Evolutionary conservation across 1,140 invertebrate genomes (phyloP).

Genomic region (Xylocopa sonorina): DNA sequence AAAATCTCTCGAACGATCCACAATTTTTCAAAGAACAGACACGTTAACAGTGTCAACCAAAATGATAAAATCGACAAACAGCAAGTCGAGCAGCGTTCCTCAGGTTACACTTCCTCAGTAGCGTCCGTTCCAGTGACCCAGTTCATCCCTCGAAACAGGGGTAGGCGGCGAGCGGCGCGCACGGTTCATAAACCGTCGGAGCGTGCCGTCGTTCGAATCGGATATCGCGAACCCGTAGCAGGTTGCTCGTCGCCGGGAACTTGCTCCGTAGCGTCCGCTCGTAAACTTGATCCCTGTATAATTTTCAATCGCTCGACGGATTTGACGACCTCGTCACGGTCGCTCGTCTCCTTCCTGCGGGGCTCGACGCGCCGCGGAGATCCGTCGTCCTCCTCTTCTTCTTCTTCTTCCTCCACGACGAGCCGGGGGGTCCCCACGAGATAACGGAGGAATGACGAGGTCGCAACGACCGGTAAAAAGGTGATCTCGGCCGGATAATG

Average conservation of each 20-base stretch:
- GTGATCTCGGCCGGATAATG: constrained; percentile 79
- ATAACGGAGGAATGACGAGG: constrained; percentile 82
- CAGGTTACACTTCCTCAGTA: no score
- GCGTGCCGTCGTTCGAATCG: constrained; percentile 21
- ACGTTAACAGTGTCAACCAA: no score
- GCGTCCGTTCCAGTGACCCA: background rate
- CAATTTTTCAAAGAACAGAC: no score
- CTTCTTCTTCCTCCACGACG: constrained; percentile 54
- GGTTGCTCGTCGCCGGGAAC: constrained; percentile 72
- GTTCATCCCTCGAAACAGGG: background rate
- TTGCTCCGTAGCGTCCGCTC: constrained; percentile 75
- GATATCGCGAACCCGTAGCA: constrained; percentile 50
- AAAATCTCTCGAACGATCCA: no score
- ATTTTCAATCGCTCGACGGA: constrained; percentile 81
- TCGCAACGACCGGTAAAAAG: constrained; percentile 82
- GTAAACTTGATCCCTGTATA: constrained; percentile 83
- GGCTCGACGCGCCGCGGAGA: background rate
- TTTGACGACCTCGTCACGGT: constrained; percentile 81
- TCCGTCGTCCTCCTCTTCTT: constrained; percentile 39
- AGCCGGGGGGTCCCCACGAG: constrained; percentile 71
- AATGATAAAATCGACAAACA: no score
- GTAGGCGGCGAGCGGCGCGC: background rate
- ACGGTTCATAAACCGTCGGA: constrained; percentile 49
- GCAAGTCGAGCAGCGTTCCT: no score
- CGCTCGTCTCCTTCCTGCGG: constrained; percentile 47